Evolutionary conservation across 2,797 vertebrate genomes (phyloP).

Genomic region (Urophycis tenuis): DNA sequence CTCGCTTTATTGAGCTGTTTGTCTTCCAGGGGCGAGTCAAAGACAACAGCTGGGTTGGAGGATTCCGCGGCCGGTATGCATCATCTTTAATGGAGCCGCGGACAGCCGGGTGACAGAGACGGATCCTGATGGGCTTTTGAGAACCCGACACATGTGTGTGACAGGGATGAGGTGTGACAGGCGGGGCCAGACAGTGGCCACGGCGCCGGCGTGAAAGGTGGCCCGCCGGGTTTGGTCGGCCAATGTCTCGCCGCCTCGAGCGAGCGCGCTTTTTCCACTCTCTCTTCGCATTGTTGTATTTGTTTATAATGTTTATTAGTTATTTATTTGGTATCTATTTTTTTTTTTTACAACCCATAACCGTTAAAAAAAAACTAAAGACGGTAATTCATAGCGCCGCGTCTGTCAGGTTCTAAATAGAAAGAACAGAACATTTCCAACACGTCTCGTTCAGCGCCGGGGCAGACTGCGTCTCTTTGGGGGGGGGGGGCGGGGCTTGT

Average conservation of each 20-base stretch:
- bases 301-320: too few species aligned
- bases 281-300: too few species aligned
- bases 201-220: neutral
- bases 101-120: constrained; percentile 71
- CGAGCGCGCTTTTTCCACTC: neutral
- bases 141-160: constrained; percentile 65
- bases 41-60: constrained; percentile 70
- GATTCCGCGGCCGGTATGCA: constrained; percentile 66
- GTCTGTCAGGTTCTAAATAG: too few species aligned
- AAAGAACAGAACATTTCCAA: too few species aligned
- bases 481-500: too few species aligned
- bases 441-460: too few species aligned
- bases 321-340: neutral
- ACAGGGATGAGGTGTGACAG: constrained; percentile 61
- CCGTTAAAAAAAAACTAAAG: neutral
- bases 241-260: neutral
- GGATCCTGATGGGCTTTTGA: constrained; percentile 68
- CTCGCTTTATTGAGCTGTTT: constrained; percentile 9
- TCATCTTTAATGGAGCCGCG: constrained; percentile 77
- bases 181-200: neutral
- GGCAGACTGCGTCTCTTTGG: neutral
- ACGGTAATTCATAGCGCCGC: neutral
- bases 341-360: neutral
- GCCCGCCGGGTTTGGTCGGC: neutral
- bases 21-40: constrained; percentile 61